Percentiles rank a stretch among this genome's conserved stretches.
These are phyloP conservation scores for Cynopterus sphinx DNA, from an alignment of 2,797 vertebrate species.

Conservation along the genomic window DNA sequence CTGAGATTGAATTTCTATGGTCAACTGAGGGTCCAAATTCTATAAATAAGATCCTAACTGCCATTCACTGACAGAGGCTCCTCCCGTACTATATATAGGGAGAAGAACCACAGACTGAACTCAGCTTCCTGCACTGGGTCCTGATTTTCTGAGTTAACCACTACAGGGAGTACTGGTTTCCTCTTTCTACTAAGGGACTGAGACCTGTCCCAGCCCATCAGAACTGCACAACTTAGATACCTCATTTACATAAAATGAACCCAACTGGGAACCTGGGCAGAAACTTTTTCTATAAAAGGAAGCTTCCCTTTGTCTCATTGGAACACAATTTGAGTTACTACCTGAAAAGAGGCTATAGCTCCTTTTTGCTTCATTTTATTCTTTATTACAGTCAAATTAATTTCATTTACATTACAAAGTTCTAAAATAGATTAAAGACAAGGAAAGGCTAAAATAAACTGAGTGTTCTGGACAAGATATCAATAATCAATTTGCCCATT, in stretches of 20 bases:
- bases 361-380: not conserved
- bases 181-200: not conserved
- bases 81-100: not conserved
- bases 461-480: not conserved
- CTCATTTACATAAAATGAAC: not conserved
- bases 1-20: not conserved
- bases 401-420: not conserved
- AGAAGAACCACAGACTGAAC: not conserved
- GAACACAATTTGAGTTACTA: not conserved
- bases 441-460: conserved; percentile 1
- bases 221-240: not conserved
- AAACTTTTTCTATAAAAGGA: not conserved
- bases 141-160: not conserved
- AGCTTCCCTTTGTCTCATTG: not conserved
- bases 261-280: not conserved
- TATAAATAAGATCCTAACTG: not conserved
- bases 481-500: not conserved
- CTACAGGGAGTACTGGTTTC: not conserved
- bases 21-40: not conserved
- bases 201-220: not conserved
- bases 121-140: not conserved
- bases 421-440: not conserved
- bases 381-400: not conserved
- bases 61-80: not conserved
- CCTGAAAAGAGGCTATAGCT: not conserved